Evolutionary conservation across 2,888 invertebrate genomes (phyloP), one percentile per base, ranked within the genome.

Genomic region (Melolontha melolontha): DNA sequence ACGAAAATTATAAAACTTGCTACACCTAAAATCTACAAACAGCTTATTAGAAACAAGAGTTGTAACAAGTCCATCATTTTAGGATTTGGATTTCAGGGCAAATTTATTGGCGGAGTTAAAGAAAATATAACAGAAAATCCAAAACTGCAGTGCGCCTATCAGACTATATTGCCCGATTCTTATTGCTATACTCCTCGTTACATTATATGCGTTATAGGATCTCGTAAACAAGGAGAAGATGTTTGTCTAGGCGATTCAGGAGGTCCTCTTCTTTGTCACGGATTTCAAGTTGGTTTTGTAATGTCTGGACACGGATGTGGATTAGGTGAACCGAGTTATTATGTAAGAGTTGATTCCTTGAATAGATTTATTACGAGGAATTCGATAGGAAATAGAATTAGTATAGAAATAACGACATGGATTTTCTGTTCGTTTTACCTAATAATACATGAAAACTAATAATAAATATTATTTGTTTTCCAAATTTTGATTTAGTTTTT

Each of bases 161-260:
- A 59, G 14, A 59, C 29, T n/a, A 29, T 59, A 14, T 14, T 59
- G 5, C 5, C 4, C 6, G 5, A 29, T 4, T 7, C 5, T 2
- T 11, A 44, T 5, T 59, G 59, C 5, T 1, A n/a, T 1, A n/a
- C 1, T n/a, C 1, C 6, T n/a, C 5, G 10, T 8, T 7, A 11
- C 10, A 29, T 12, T n/a, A 29, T 59, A n/a, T 59, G 59, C 14
- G 59, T 34, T 10, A 16, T 59, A 11, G 59, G 59, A 29, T 6
- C 59, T 10, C 29, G 44, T 12, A 6, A 16, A 14, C 34, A 44
- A 29, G 11, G 11, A 10, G 39, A 57, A 41, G 57, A 57, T 57
- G 57, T 44, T 44, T 57, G 57, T n/a, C n/a, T n/a, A n/a, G 59
- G 59, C 11, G 59, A 59, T 59, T 59, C 59, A 14, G 59, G 59